Evolutionary conservation across 2,888 invertebrate species (phyloP), one percentile per base, ranked within the genome.

Genomic region (Myathropa florea): DNA sequence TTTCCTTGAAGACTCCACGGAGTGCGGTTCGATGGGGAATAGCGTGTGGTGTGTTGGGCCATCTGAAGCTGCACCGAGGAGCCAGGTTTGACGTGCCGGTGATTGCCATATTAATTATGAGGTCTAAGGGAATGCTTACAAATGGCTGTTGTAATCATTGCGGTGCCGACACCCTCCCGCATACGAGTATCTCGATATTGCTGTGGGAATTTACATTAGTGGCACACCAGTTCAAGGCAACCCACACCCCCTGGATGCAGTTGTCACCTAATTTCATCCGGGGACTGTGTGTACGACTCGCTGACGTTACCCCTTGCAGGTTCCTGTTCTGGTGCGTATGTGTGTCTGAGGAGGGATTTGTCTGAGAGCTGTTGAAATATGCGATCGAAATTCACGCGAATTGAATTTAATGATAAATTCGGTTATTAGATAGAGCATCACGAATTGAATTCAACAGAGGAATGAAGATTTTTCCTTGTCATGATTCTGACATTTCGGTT

Each of bases 31-130:
- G 55, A 67, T 30, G 33, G 26, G 10, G n/a, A 14, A 39, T 36
- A 28, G 28, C 28, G n/a, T 46, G 46, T n/a, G 7, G 46, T 46
- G 81, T 63, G 81, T 67, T 67, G 76, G 76, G 71, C 30, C 61
- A 65, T 75, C 46, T 70, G 33, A 63, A 65, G 60, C 73, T 75
- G 30, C 82, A 78, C 63, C n/a, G n/a, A n/a, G 60, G 33, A 63
- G 64, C 36, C 65, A 53, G 61, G 46, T 36, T 55, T 73, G 78
- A 86, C 71, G 73, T 83, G 68, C 61, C 67, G 68, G 75, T 86
- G 83, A 86, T 86, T 86, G 86, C 75, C 70, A 75, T 83, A 86
- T 86, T 86, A 86, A 86, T 86, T 86, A 86, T 83, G 70, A 75
- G 78, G 78, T 77, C 78, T 76, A 70, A 46, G 39, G 57, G 77